A percentile compares a stretch with the other conserved stretches of the same genome.
These are phyloP conservation scores for Nowickia ferox DNA, from an alignment of 2,888 invertebrate genomes.

Conservation along the genomic window DNA sequence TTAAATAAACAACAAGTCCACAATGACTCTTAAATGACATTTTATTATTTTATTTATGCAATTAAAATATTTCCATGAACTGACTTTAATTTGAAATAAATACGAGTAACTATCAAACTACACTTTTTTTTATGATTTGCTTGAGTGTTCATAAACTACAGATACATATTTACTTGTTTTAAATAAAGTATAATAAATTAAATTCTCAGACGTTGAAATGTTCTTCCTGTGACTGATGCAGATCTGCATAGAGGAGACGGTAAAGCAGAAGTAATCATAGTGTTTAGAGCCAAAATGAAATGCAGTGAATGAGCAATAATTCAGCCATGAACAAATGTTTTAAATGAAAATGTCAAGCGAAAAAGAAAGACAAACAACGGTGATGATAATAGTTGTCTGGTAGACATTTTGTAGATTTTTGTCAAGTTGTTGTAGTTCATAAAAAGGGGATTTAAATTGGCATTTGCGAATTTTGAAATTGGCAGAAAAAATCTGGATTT, in stretches of 20 bases:
- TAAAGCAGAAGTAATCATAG: conserved; percentile 17
- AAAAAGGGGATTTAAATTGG: not conserved
- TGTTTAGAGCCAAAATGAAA: conserved; percentile 29
- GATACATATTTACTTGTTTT: not conserved
- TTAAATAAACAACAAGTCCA: conserved; percentile 1
- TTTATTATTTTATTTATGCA: not conserved
- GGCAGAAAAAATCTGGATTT: too few species aligned
- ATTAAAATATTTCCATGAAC: conserved; percentile 28
- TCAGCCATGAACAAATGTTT: conserved; percentile 35
- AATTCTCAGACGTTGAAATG: conserved; percentile 34
- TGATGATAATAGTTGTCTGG: not conserved
- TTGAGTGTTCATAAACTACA: not conserved
- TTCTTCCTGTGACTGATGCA: conserved; percentile 26
- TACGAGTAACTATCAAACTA: not conserved
- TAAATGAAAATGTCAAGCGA: not conserved
- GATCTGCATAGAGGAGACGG: conserved; percentile 7
- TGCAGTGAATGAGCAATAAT: conserved; percentile 52
- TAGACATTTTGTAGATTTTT: conserved; percentile 22
- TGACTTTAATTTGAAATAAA: conserved; percentile 12
- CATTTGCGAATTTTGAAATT: too few species aligned
- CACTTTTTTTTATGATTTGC: not conserved
- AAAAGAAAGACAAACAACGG: not conserved
- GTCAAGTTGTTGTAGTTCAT: conserved; percentile 19
- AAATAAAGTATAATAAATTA: conserved; percentile 54
- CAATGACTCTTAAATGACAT: conserved; percentile 31